Base-by-base conservation (phyloP, 2,888 invertebrate species). In the Cheilosia soror region DNA sequence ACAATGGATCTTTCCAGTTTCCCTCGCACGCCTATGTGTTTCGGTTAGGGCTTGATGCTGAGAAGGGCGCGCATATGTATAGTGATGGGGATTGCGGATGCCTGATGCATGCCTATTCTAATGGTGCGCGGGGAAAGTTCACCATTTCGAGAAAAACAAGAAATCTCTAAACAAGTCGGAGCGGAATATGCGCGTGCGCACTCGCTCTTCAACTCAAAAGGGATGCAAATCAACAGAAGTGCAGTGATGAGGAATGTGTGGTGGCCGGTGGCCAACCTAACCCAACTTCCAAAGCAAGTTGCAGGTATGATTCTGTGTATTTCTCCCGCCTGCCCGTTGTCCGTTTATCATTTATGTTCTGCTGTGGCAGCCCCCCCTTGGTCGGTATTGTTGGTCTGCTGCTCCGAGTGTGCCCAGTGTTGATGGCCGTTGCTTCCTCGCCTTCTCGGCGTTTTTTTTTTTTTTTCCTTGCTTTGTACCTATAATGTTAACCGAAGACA, bases 401-500 rank as follows among this genome's bases (percentile, higher is more conserved):
- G 51, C 37, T 20, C 20, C 20, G 49, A 72, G 60, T 66, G 9
- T 55, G 37, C 13, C 37, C 69, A 62, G 80, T 73, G 73, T 58
- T 79, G 78, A 72, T 82, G 73, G 78, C 69, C 68, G 78, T 84
- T 63, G 69, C 69, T 75, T 79, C 31, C 11, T 69, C 44, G 27
- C 29, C 25, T 6, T 47, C 44, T 55, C 31, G 11, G 25, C 57
- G 11, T 31, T 42, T 29, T 68, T 55, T 11, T 65, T 11, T 65
- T 15, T 42, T 80, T 20, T 40, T 76, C 37, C 15, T 62, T 51
- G 7, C 58, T 72, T 85, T 76, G 71, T 81, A 62, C 79, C 60
- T 80, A 87, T 84, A 87, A 87, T 82, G 73, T 83, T 82, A 84
- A 81, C 78, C 84, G 85, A 87, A 84, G 87, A 88, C 88, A 88